These are phyloP conservation scores for Allolobophora icterica DNA, from an alignment of 2,888 invertebrate species.

Conservation along the genomic window DNA sequence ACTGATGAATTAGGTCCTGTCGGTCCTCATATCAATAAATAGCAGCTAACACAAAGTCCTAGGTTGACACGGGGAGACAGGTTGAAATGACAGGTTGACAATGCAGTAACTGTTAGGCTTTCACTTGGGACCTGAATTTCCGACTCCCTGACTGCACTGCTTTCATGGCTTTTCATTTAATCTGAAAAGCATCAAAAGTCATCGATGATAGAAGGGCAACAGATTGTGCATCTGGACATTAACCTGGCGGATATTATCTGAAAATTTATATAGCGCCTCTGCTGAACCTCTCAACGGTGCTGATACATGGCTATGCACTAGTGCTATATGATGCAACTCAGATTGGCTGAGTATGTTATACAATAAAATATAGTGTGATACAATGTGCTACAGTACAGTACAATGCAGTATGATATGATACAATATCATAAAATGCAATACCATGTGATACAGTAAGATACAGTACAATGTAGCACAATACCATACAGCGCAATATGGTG, in stretches of 20 bases:
- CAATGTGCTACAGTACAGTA: too few relatives aligned
- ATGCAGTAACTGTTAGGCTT: neutral
- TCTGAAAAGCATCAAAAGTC: neutral
- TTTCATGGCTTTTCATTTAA: neutral
- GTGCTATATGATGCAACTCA: neutral
- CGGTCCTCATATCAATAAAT: neutral
- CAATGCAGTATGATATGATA: neutral
- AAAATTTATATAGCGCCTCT: neutral
- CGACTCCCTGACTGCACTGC: neutral
- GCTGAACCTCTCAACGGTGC: neutral
- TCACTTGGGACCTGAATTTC: neutral
- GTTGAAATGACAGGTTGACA: constrained; percentile 17
- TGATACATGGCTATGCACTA: neutral
- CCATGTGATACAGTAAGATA: neutral
- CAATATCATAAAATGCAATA: neutral
- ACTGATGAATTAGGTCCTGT: neutral
- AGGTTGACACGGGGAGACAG: neutral
- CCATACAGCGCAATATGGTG: too few relatives aligned
- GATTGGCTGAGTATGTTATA: neutral
- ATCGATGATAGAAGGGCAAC: neutral
- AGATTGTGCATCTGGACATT: neutral
- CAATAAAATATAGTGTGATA: neutral
- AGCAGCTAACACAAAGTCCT: neutral
- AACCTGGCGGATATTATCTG: neutral
- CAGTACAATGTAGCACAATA: neutral